A percentile compares a stretch with the other conserved stretches of the same genome.
Evolutionary conservation across 2,888 invertebrate species (phyloP).

Genomic region (Barypeithes pellucidus): DNA sequence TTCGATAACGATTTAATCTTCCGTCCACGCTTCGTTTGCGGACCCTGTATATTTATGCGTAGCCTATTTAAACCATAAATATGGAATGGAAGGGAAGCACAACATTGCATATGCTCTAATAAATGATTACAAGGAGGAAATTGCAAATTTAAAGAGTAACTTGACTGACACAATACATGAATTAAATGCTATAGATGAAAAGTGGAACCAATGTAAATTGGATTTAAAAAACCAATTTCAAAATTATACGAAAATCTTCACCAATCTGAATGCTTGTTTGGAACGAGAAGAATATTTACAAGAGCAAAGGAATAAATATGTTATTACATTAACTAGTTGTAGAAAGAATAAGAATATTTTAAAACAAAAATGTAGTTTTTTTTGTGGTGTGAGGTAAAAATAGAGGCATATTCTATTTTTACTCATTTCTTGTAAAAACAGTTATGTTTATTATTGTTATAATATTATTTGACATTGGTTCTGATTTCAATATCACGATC

Average conservation of each 20-base stretch:
- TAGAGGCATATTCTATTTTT: too few relatives aligned
- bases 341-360: neutral
- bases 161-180: neutral
- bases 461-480: too few relatives aligned
- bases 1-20: too few relatives aligned
- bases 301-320: neutral
- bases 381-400: too few relatives aligned
- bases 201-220: neutral
- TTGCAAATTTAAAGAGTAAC: neutral
- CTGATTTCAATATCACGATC: too few relatives aligned
- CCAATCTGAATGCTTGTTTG: conserved; percentile 19
- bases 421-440: too few relatives aligned
- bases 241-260: neutral
- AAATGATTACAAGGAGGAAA: conserved; percentile 8
- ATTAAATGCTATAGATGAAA: neutral
- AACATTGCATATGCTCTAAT: neutral
- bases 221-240: neutral
- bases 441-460: too few relatives aligned
- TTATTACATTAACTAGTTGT: neutral
- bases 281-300: too few relatives aligned
- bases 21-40: too few relatives aligned
- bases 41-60: too few relatives aligned
- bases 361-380: neutral
- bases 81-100: neutral
- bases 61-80: too few relatives aligned